Base-by-base conservation (phyloP, 2,113 vertebrate species). In the Todiramphus chloris region DNA sequence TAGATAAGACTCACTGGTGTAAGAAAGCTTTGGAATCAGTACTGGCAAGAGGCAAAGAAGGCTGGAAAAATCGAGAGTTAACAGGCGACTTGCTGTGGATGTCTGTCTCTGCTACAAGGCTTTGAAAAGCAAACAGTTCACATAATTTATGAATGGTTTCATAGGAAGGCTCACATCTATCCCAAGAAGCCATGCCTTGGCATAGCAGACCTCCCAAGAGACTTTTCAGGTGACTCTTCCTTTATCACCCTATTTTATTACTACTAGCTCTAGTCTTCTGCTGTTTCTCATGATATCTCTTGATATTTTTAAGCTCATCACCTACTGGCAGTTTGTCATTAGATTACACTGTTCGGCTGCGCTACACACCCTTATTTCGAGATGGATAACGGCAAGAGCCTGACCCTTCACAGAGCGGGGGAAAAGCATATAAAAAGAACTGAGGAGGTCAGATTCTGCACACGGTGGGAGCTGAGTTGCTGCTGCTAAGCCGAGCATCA, bases 81-180 rank as follows among this genome's bases (percentile, higher is more conserved):
- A 85, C 81, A 83, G 84, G 78, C 94, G 95, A 79, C 77, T 81
- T 68, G 69, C 33, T 86, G 81, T 25, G 51, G 63, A 75, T 63
- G 55, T 17, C 10, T 4, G 25, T 78, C 64, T 91, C 92, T 84
- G 35, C 77, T 63, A 44, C 6, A 28, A 78, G 43, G 63, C 93
- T 85, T 92, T 91, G 87, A 84, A 94, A 96, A 96, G 93, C 93
- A 94, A 96, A 93, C 66, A 93, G 62, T 60, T 93, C 91, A 68
- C 53, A 48, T 96, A 95, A 96, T 91, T 95, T 92, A 87, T 89
- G 87, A 91, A 96, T 73, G 69, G 74, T 66, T 91, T 85, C 67
- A 74, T 62, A 73, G 77, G 69, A 93, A 73, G 62, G 53, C 56
- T 94, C 23, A 33, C 77, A 37, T 91, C 82, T 94, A 94, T 82